A percentile compares a stretch with the other conserved stretches of the same genome.
phyloP scores from a whole-genome alignment of 2,888 invertebrate genomes.

The Zelleria hepariella region DNA sequence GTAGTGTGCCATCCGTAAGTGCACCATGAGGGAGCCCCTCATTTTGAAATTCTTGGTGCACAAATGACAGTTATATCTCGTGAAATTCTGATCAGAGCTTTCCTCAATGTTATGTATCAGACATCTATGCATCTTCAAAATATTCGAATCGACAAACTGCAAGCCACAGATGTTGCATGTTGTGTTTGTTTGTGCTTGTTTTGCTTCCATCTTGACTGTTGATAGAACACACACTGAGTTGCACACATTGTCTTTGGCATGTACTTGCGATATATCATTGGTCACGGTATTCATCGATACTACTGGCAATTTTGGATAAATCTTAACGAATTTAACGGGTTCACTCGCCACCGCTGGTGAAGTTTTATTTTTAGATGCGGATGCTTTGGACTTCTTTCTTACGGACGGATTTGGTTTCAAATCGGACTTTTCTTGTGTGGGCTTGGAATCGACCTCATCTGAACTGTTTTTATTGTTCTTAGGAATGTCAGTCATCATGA shows the following conservation, averaged over 20 bases:
- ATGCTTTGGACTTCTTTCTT: slow-evolving; percentile 22
- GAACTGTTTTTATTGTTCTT: slow-evolving; percentile 22
- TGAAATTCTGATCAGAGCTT: slow-evolving; percentile 39
- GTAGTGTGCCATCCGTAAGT: slow-evolving; percentile 84
- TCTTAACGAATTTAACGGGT: slow-evolving; percentile 60
- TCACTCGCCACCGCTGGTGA: slow-evolving; percentile 21
- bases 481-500: slow-evolving; percentile 30
- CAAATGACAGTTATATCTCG: slow-evolving; percentile 79
- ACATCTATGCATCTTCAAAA: slow-evolving; percentile 82
- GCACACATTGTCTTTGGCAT: slow-evolving; percentile 9
- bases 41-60: slow-evolving; percentile 86
- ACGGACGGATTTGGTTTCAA: neutral
- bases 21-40: slow-evolving; percentile 86
- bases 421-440: neutral
- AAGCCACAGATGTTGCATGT: slow-evolving; percentile 80
- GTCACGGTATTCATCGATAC: slow-evolving; percentile 48
- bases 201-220: slow-evolving; percentile 34
- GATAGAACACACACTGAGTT: neutral
- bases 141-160: slow-evolving; percentile 77
- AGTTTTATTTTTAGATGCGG: slow-evolving; percentile 56
- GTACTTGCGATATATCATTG: slow-evolving; percentile 36
- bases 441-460: neutral
- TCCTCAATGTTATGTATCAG: slow-evolving; percentile 74
- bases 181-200: slow-evolving; percentile 33
- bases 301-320: slow-evolving; percentile 59